Evolutionary conservation across 2,797 vertebrate genomes (phyloP).

Genomic region (Sternarchorhynchus goeldii): DNA sequence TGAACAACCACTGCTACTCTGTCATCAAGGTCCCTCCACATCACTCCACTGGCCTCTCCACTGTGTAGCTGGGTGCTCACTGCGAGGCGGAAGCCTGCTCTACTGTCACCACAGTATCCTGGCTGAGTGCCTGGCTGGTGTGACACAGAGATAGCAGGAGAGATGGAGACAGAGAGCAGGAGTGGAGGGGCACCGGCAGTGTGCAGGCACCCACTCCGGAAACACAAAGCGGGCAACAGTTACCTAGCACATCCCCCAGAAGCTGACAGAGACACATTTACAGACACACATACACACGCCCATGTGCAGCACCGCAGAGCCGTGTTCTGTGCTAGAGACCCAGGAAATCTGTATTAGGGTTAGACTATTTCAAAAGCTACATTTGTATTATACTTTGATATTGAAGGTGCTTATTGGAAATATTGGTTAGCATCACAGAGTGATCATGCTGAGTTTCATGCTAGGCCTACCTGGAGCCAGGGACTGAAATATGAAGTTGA

Average conservation of each 20-base stretch:
- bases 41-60: conserved; percentile 13
- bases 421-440: not conserved
- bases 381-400: not conserved
- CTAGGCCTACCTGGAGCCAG: not conserved
- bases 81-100: conserved; percentile 73
- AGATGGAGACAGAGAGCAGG: conserved; percentile 55
- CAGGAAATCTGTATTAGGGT: conserved; percentile 2
- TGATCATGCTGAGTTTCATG: not conserved
- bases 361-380: not conserved
- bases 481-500: not conserved
- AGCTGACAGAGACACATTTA: conserved; percentile 41
- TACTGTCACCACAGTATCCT: conserved; percentile 93
- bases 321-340: not conserved
- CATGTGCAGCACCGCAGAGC: not conserved
- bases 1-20: not conserved
- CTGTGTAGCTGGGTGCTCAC: conserved; percentile 71
- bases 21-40: conserved; percentile 6
- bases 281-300: conserved; percentile 36
- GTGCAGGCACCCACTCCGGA: conserved; percentile 71
- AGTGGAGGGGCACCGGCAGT: conserved; percentile 60
- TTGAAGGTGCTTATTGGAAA: not conserved
- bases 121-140: conserved; percentile 84
- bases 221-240: conserved; percentile 74
- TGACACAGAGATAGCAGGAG: conserved; percentile 68
- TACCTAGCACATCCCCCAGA: conserved; percentile 70